Base-by-base conservation (phyloP, 2,888 invertebrate species). In the Plemyria rubiginata region DNA sequence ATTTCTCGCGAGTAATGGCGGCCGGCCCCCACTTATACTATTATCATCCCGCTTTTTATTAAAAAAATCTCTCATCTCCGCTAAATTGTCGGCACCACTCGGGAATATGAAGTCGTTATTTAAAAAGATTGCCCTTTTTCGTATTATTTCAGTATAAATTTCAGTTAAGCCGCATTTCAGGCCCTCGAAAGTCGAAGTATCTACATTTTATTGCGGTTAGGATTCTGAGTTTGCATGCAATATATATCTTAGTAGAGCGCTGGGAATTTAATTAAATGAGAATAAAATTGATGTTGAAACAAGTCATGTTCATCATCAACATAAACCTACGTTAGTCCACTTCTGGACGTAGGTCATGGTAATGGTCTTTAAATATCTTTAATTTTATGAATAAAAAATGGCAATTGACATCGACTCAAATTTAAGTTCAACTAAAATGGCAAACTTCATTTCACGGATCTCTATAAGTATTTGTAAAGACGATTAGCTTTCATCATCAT, bases 41-140 rank as follows among this genome's bases (percentile, higher is more conserved):
- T 82, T 81, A 79, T 81, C 79, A 78, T 76, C 80, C 72, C 70
- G 75, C 78, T 90, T 91, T 92, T 89, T 88, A 87, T 87, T 88
- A 90, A 87, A 89, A 88, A 87, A 88, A 88, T 84, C 88, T 85
- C 82, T 86, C 91, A 90, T 90, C 90, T 89, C 87, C 86, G 87
- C 88, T 91, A 90, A 92, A 92, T 92, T 92, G 90, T 91, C 82
- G 84, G 78, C 80, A 77, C 79, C 60, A 81, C 88, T 88, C 84
- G 82, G 85, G 90, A 90, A 92, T 91, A 92, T 92, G 90, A 92
- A 87, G 90, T 85, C 91, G 87, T 92, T 92, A 92, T 91, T 92
- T 90, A 88, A 91, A 90, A 90, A 88, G 87, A 87, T 87, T 84
- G 88, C 89, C 80, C 81, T 83, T 84, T 81, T 79, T 76, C 85